Conservation (phyloP, 2,797 vertebrate species). For the Sebastes minor region DNA sequence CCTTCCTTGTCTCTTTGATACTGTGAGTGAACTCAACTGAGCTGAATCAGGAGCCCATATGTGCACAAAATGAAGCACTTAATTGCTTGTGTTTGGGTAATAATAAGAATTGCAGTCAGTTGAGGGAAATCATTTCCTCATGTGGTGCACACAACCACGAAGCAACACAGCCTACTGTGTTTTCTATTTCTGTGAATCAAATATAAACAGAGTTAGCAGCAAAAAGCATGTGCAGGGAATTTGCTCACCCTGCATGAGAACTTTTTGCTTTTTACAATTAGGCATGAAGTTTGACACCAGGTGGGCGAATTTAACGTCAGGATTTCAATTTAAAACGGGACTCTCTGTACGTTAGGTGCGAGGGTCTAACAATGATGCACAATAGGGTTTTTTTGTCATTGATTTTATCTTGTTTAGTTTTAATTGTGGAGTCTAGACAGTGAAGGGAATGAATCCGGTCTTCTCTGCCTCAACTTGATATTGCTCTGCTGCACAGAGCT, state of each 20-base stretch:
- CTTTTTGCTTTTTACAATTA: neutral
- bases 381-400: neutral
- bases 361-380: neutral
- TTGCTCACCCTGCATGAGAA: neutral
- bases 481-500: neutral
- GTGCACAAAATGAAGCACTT: neutral
- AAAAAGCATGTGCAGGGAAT: neutral
- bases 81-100: neutral
- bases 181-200: neutral
- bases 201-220: neutral
- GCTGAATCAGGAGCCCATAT: neutral
- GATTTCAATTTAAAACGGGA: neutral
- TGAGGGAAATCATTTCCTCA: neutral
- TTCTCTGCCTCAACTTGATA: constrained; percentile 7
- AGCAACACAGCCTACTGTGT: neutral
- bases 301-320: neutral
- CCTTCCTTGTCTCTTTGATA: neutral
- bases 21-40: neutral
- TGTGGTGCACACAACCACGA: neutral
- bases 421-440: neutral
- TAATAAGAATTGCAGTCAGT: neutral
- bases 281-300: constrained; percentile 3
- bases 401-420: neutral
- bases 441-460: neutral
- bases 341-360: neutral